Base-by-base conservation (phyloP, 2,888 invertebrate genomes). In the Lycaena phlaeas region DNA sequence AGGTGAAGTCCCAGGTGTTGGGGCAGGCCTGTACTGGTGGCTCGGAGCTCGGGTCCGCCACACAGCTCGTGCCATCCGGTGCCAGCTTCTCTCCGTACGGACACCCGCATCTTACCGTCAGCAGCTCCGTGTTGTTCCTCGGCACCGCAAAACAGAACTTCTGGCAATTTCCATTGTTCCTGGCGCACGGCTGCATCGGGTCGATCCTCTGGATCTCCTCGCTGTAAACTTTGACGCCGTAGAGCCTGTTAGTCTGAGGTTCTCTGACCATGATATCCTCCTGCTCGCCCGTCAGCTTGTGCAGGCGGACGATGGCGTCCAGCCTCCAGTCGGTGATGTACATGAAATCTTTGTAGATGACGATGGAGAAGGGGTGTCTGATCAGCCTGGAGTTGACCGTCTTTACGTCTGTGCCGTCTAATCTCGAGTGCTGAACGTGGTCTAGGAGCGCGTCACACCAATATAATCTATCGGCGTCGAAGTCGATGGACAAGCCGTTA, bases 371-470 rank as follows among this genome's bases (percentile, higher is more conserved):
- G 0, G 96, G 96, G 86, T 95, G 96, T 39, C 92, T 87, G 40
- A 95, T 96, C 6, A 96, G 77, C 37, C 92, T 86, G 0, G 96
- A 96, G 57, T 92, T 93, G 0, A 98, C 92, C 0, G 96, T 97
- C 56, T 90, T 91, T 0, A 97, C 93, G 64, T 97, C 96, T 0
- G 90, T 90, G 1, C 98, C 98, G 63, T 97, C 95, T 3, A 97
- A 84, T 56, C 92, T 92, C 0, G 96, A 92, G 65, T 97, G 96
- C 61, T 97, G 97, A 0, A 98, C 96, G 71, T 98, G 97, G 72
- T 98, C 98, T 4, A 98, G 85, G 2, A 97, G 76, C 2, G 98
- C 98, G 66, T 98, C 98, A 61, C 97, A 97, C 98, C 98, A 98
- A 73, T 98, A 98, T 0, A 98, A 85, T 9, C 97, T 87, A 68